A percentile compares a stretch with the other conserved stretches of the same genome.
Conservation (phyloP, 2,888 invertebrate genomes). For the Anorthoa munda region DNA sequence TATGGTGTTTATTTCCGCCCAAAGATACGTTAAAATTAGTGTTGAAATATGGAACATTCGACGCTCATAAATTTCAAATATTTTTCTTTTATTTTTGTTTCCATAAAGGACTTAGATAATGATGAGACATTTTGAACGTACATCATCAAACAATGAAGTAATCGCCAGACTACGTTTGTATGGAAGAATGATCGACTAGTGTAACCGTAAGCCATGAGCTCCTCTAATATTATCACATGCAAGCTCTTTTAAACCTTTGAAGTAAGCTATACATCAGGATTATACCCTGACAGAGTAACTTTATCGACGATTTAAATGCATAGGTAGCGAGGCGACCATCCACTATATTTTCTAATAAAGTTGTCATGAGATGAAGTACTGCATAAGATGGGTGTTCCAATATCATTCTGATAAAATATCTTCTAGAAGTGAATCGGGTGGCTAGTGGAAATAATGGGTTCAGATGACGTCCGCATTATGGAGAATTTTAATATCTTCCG, state of each 20-base stretch:
- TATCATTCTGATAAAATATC: constrained; percentile 61
- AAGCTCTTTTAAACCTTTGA: constrained; percentile 11
- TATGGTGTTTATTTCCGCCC: too few species aligned
- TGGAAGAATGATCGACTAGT: too few species aligned
- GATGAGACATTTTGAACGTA: too few species aligned
- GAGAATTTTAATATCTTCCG: constrained; percentile 35
- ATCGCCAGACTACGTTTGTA: too few species aligned
- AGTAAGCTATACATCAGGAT: constrained; percentile 45
- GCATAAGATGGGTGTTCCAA: constrained; percentile 58
- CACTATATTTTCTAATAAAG: constrained; percentile 70
- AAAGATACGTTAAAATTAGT: too few species aligned
- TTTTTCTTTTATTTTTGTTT: too few species aligned
- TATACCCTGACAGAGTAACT: constrained; percentile 21
- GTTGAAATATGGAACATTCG: too few species aligned
- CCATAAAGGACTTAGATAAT: too few species aligned
- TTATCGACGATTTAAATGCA: constrained; percentile 69
- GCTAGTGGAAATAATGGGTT: constrained; percentile 40
- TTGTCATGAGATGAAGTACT: constrained; percentile 61
- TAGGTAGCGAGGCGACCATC: constrained; percentile 56
- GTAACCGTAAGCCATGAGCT: too few species aligned
- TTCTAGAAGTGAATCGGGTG: constrained; percentile 25
- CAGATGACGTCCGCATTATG: constrained; percentile 21
- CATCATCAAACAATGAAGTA: too few species aligned
- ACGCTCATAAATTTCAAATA: too few species aligned
- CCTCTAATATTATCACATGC: neutral